phyloP scores from a whole-genome alignment of 64 coral and sea anemone genomes.

The Pocillopora damicornis region DNA sequence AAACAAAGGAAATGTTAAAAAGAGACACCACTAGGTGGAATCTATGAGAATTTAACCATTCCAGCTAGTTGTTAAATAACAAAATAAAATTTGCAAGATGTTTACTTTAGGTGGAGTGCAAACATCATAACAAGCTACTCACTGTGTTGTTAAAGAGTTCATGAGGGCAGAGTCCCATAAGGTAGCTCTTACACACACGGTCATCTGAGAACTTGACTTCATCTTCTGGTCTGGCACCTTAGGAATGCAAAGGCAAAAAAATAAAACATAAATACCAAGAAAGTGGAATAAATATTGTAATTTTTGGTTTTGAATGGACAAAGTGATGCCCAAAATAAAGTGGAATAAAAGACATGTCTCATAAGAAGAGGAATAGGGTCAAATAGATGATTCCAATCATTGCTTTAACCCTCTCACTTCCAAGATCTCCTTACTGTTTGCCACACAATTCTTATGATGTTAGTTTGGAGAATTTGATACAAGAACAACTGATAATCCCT shows the following conservation, averaged over 20 bases:
- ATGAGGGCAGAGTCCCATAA: conserved; percentile 99
- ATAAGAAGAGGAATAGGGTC: too few species aligned
- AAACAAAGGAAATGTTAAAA: too few species aligned
- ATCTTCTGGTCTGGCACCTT: conserved; percentile 81
- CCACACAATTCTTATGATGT: too few species aligned
- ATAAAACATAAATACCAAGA: background rate
- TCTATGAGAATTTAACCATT: too few species aligned
- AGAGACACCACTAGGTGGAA: too few species aligned
- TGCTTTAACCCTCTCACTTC: too few species aligned
- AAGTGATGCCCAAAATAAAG: background rate
- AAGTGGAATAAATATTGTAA: background rate
- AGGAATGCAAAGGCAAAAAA: conserved; percentile 6
- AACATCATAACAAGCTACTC: conserved; percentile 12
- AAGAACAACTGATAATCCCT: background rate
- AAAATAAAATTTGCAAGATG: too few species aligned
- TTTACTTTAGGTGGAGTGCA: background rate
- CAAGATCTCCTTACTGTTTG: too few species aligned
- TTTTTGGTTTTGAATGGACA: background rate
- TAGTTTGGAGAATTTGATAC: too few species aligned
- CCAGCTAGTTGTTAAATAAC: background rate
- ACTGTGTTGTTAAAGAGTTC: conserved; percentile 98
- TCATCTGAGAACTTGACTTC: conserved; percentile 94
- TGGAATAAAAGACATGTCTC: background rate
- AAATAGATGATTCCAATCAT: too few species aligned
- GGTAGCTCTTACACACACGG: conserved; percentile 91